Conservation (phyloP, 2,113 vertebrate genomes). For the Cryptomyrus ogoouensis region DNA sequence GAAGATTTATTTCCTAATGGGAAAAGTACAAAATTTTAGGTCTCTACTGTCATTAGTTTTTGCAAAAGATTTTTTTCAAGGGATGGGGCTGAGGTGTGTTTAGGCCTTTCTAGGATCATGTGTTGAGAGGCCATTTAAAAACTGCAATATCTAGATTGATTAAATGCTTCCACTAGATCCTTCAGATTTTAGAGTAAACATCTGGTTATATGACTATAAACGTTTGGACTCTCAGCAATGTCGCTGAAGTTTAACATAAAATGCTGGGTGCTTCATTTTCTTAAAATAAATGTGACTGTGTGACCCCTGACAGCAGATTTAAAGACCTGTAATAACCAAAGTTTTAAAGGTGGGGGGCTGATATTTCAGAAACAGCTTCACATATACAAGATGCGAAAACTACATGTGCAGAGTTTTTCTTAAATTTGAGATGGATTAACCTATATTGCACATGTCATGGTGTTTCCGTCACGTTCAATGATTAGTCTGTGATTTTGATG, state of each 20-base stretch:
- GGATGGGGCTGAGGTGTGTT: neutral
- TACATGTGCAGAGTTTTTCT: neutral
- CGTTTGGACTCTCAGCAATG: neutral
- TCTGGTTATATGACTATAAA: neutral
- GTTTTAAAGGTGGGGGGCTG: neutral
- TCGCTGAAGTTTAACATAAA: neutral
- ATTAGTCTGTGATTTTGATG: neutral
- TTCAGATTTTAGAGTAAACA: neutral
- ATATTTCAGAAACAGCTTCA: neutral
- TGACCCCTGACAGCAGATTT: neutral
- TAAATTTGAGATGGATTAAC: neutral
- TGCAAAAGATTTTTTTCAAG: neutral
- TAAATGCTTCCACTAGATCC: neutral
- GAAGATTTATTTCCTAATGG: neutral
- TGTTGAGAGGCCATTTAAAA: neutral
- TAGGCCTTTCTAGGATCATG: neutral
- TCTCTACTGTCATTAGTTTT: neutral
- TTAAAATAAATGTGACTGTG: neutral
- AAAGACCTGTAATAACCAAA: neutral
- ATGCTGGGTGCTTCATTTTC: neutral
- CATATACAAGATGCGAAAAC: neutral
- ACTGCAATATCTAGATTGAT: neutral
- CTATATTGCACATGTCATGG: neutral
- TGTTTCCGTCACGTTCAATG: neutral
- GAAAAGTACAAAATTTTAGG: neutral